phyloP scores from a whole-genome alignment of 2,888 invertebrate species.

The Xestia ashworthii region DNA sequence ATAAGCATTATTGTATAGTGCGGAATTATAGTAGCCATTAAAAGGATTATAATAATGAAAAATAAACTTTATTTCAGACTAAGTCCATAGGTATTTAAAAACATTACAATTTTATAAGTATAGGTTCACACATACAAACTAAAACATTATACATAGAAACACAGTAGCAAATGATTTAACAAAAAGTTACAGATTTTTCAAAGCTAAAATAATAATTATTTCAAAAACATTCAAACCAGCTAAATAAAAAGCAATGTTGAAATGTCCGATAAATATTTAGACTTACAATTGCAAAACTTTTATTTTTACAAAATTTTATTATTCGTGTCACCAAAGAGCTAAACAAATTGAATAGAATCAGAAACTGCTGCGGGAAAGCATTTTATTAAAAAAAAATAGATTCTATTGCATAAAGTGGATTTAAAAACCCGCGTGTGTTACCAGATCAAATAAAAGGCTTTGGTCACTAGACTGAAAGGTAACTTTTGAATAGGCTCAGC shows the following conservation, averaged over 20 bases:
- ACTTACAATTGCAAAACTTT: neutral
- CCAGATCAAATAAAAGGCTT: conserved; percentile 41
- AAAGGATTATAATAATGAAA: too few relatives aligned
- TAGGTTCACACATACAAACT: too few relatives aligned
- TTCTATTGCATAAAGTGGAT: conserved; percentile 31
- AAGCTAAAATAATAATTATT: neutral
- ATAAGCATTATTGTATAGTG: neutral
- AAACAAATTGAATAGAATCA: conserved; percentile 37
- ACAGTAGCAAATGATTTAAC: neutral
- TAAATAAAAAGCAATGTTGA: neutral
- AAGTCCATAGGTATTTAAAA: too few relatives aligned
- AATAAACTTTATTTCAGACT: too few relatives aligned
- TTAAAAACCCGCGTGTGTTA: conserved; percentile 14
- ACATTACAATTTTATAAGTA: too few relatives aligned
- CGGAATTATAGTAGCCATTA: too few relatives aligned
- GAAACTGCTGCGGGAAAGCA: neutral
- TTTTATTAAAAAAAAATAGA: conserved; percentile 41
- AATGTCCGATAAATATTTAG: neutral
- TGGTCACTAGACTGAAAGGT: conserved; percentile 18
- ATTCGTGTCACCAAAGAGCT: neutral
- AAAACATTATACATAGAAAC: neutral
- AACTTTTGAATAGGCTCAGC: conserved; percentile 33
- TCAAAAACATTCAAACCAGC: neutral
- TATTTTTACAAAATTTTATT: neutral
- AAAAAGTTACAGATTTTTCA: neutral